Conservation (phyloP, 2,888 invertebrate species). For the Zootermopsis nevadensis region DNA sequence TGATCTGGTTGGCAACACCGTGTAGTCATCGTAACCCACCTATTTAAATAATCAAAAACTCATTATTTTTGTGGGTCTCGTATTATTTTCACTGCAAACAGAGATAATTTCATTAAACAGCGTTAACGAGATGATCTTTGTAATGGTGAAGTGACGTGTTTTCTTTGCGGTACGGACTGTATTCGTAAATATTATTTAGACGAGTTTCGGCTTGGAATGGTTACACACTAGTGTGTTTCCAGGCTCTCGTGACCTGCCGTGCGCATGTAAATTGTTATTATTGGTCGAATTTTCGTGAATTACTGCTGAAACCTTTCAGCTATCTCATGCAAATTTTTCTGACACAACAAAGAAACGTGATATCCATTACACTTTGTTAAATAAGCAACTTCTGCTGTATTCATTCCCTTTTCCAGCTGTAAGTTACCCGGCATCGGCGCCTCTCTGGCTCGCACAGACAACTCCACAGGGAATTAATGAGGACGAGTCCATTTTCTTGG, state of each 20-base stretch:
- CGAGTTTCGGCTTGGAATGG: no score
- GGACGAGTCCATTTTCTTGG: slow-evolving; percentile 30
- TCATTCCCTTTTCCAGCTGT: not conserved
- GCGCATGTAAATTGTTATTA: not conserved
- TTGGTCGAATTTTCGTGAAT: not conserved
- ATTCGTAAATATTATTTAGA: no score
- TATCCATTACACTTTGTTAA: not conserved
- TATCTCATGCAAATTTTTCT: not conserved
- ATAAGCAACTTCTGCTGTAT: not conserved
- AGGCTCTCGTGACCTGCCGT: not conserved
- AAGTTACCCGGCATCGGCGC: not conserved
- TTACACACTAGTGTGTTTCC: not conserved
- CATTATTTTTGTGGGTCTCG: no score
- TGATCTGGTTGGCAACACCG: no score
- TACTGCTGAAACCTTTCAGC: not conserved
- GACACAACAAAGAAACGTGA: not conserved
- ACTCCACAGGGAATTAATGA: slow-evolving; percentile 32
- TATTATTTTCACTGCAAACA: no score
- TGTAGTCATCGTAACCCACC: no score
- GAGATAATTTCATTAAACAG: no score
- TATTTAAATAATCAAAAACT: no score
- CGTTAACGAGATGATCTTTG: no score
- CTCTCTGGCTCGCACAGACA: slow-evolving; percentile 14
- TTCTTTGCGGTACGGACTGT: no score
- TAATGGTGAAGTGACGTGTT: no score